Base-by-base conservation (phyloP, 2,797 vertebrate genomes). In the Darevskia mixta region DNA sequence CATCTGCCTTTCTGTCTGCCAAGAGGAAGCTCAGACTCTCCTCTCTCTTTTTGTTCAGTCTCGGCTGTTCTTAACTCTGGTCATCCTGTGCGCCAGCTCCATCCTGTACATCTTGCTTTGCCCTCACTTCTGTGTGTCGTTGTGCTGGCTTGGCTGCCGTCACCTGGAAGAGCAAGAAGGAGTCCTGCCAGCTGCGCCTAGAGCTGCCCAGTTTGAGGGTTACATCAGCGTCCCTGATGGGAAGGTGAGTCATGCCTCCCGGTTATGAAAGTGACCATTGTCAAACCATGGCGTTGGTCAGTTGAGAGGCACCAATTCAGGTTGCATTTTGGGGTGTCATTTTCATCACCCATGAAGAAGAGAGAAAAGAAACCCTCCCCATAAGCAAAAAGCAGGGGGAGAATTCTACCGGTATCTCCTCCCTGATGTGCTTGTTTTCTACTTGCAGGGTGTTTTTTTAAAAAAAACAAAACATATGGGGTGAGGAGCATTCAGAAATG, bases 201-300 rank as follows among this genome's bases (percentile, higher is more conserved):
- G 83, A 6, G 2, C 88, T 77, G 86, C 89, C 91, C 91, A 55
- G 77, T 95, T 97, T 38, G 94, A 55, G 29, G 97, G 97, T 0
- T 97, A 97, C 79, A 96, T 95, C 90, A 96, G 96, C 0, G 95
- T 97, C 43, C 97, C 97, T 0, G 96, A 97, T 13, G 97, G 97
- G 61, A 96, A 97, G 97, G 97, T 97, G 86, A 67, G 95, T 87
- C 29, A 0, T 3, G 6, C 10, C 3, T 85, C 55, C 8, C 11
- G 25, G 10, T 2, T 35, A 17, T 13, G 72, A n/a, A 67, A 29
- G 38, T 2, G 20, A 64, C 18, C 20, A 4, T 27, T 5, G 66
- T 5, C 18, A 17, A 1, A 25, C 5, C 17, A 9, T 1, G 64
- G 23, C 1, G 2, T 6, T n/a, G 41, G 41, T 41, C 9, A 0